Base-by-base conservation (phyloP, 2,113 vertebrate genomes). In the Atrichornis clamosus region DNA sequence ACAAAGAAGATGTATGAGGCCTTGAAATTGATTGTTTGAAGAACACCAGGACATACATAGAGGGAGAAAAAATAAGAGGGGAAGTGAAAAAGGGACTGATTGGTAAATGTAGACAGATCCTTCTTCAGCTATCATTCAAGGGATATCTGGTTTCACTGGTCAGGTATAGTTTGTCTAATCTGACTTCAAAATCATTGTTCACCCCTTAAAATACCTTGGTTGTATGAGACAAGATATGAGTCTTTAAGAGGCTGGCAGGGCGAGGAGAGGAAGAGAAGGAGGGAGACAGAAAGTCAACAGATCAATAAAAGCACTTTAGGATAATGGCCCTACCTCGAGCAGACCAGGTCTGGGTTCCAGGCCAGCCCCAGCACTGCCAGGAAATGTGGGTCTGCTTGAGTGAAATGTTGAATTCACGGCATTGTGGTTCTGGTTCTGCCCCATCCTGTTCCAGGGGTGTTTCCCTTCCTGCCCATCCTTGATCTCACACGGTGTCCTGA, bases 241-340 rank as follows among this genome's bases (percentile, higher is more conserved):
- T 75, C 78, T 95, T 88, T 68, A 83, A 93, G 64, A 97, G 60
- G 84, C 83, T 86, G 75, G 76, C 26, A 63, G 62, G 74, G 58
- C 44, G 78, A 89, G 56, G 90, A 93, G 85, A 94, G 77, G 90
- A 90, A 94, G 95, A 90, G 83, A 94, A 97, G 64, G 94, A 97
- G 77, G 95, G 96, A 98, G 97, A 97, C 96, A 80, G 93, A 97
- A 96, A 98, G 93, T 95, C 97, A 97, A 98, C 97, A 97, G 97
- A 98, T 98, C 98, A 97, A 98, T 98, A 98, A 98, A 98, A 98
- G 93, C 98, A 98, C 98, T 98, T 98, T 98, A 98, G 97, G 96
- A 96, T 98, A 98, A 98, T 98, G 98, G 97, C 97, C 93, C 75
- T 82, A 96, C 97, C 97, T 96, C 58, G 22, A 94, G 94, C 95